A percentile compares a stretch with the other conserved stretches of the same genome.
Evolutionary conservation across 2,888 invertebrate genomes (phyloP).

Genomic region (Unio pictorum): DNA sequence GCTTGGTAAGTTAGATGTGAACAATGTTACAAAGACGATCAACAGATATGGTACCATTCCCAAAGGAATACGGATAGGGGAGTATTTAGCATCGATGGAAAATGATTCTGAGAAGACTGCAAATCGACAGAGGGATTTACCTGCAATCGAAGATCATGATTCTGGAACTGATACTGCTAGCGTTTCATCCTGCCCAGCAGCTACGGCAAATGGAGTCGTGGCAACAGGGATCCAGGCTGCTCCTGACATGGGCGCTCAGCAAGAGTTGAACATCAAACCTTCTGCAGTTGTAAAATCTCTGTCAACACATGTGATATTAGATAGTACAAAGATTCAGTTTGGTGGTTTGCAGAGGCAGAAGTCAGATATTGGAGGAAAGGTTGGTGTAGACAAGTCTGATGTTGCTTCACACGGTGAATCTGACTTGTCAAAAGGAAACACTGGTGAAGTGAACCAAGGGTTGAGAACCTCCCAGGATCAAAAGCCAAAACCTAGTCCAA

Average conservation of each 20-base stretch:
- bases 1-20: slow-evolving; percentile 93
- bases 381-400: slow-evolving; percentile 21
- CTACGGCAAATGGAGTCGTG: slow-evolving; percentile 4
- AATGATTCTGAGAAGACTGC: slow-evolving; percentile 61
- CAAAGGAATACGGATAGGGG: slow-evolving; percentile 96
- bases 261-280: slow-evolving; percentile 64
- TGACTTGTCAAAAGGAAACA: neutral
- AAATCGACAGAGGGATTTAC: slow-evolving; percentile 45
- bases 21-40: slow-evolving; percentile 91
- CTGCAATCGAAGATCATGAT: slow-evolving; percentile 58
- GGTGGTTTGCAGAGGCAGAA: slow-evolving; percentile 62
- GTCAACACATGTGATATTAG: slow-evolving; percentile 61
- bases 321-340: slow-evolving; percentile 56
- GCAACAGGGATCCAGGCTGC: slow-evolving; percentile 22
- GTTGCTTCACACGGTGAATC: slow-evolving; percentile 11
- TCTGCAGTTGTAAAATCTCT: slow-evolving; percentile 67
- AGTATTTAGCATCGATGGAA: slow-evolving; percentile 90
- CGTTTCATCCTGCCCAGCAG: slow-evolving; percentile 56
- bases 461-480: slow-evolving; percentile 14
- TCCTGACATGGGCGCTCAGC: slow-evolving; percentile 53
- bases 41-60: slow-evolving; percentile 97
- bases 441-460: neutral
- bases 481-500: slow-evolving; percentile 62
- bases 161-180: slow-evolving; percentile 64
- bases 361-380: slow-evolving; percentile 58